Evolutionary conservation across 1,140 invertebrate genomes (phyloP), one percentile per base, ranked within the genome.

Genomic region (Drosophila tani): DNA sequence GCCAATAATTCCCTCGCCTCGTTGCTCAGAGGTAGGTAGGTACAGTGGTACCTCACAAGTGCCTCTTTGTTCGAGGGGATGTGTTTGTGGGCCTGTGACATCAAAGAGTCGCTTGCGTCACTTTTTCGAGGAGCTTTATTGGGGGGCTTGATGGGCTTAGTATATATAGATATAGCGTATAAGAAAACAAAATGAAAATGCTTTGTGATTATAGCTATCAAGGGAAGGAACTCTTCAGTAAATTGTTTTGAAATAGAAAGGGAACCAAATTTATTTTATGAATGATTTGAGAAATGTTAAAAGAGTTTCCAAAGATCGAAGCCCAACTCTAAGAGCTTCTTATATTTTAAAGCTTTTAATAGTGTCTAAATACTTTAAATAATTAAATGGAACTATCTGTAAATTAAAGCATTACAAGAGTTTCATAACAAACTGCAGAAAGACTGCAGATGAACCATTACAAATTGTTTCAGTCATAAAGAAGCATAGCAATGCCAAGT

Each of bases 81-180:
- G 8, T 41, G 29, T 53, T n/a, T 50, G 53, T 40, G 38, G 45
- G 29, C 17, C 40, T 47, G 62, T 74, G 43, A 53, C 49, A 80
- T 62, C 58, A 71, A 77, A 59, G 58, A 56, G 35, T 21, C 14
- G 45, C 38, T 82, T 79, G 63, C 75, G 76, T 64, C 75, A 78
- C 14, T 51, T 64, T 60, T 55, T 32, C 15, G 38, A 51, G 41
- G 41, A 71, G 69, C 45, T 73, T 71, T 49, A 24, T 24, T 47
- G 19, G 49, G 49, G 59, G 57, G 50, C 21, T 66, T 55, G n/a
- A 27, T 56, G 32, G 49, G 41, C 63, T 55, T 70, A 46, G 47
- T 21, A 53, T 11, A 17, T 32, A 14, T 24, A 41, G 29, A 45
- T 62, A 35, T 29, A 32, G 17, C 53, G 19, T 27, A 58, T 27